Evolutionary conservation across 2,888 invertebrate species (phyloP).

Genomic region (Desoria tigrina): DNA sequence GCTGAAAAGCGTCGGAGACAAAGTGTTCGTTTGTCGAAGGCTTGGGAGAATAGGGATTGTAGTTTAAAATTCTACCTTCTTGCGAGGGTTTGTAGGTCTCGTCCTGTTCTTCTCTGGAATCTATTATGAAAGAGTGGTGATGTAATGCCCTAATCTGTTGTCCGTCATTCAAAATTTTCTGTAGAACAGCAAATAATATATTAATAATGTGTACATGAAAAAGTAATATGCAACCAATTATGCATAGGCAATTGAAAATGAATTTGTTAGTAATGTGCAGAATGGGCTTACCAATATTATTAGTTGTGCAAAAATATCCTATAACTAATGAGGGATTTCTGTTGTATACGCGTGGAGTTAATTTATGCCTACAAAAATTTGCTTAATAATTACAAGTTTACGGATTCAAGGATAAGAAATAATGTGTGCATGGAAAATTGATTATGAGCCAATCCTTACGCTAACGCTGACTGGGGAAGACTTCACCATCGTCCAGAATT

Average conservation of each 20-base stretch:
- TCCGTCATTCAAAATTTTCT: no score
- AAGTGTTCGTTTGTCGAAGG: slow-evolving; percentile 21
- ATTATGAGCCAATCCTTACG: slow-evolving; percentile 25
- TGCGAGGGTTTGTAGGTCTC: slow-evolving; percentile 24
- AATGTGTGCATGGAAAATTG: not conserved
- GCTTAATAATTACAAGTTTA: not conserved
- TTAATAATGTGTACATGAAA: no score
- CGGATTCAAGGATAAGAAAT: no score
- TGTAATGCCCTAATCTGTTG: no score
- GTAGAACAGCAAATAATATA: not conserved
- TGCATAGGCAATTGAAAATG: no score
- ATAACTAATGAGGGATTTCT: not conserved
- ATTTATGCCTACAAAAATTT: slow-evolving; percentile 5
- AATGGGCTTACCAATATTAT: not conserved
- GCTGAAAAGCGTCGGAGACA: not conserved
- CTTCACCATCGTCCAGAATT: slow-evolving; percentile 37
- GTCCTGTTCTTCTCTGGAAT: slow-evolving; percentile 26
- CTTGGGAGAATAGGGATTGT: slow-evolving; percentile 38
- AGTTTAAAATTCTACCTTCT: slow-evolving; percentile 40
- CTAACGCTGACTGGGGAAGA: slow-evolving; percentile 29
- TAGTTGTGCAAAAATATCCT: slow-evolving; percentile 2
- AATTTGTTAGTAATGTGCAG: slow-evolving; percentile 2
- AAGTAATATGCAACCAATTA: no score
- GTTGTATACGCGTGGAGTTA: slow-evolving; percentile 1
- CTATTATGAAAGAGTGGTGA: slow-evolving; percentile 9